These are phyloP conservation scores for Orestias chungarensis DNA, from an alignment of 2,797 vertebrate species.

Conservation along the genomic window DNA sequence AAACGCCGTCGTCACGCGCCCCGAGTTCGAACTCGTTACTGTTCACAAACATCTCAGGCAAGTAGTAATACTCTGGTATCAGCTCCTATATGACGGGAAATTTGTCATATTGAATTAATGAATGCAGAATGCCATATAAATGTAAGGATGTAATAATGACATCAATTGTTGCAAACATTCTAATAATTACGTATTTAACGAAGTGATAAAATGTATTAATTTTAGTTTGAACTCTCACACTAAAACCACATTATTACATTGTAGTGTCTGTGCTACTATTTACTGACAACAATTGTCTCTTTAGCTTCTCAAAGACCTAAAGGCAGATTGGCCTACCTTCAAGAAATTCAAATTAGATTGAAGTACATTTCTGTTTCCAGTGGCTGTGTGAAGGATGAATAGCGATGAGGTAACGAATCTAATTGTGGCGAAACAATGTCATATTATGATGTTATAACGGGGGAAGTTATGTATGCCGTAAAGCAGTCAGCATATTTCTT, in stretches of 20 bases:
- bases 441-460: too few species aligned
- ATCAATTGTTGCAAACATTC: background rate
- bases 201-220: background rate
- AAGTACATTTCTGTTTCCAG: background rate
- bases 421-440: too few species aligned
- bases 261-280: background rate
- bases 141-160: background rate
- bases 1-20: constrained; percentile 86
- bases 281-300: background rate
- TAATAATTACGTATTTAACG: background rate
- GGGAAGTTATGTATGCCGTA: too few species aligned
- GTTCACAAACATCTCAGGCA: constrained; percentile 99
- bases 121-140: background rate
- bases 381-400: background rate
- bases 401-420: too few species aligned
- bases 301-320: background rate
- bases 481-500: too few species aligned
- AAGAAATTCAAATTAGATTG: too few species aligned
- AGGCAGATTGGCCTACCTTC: background rate
- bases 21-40: constrained; percentile 93
- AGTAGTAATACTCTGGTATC: constrained; percentile 98
- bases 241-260: background rate
- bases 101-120: background rate
- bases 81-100: constrained; percentile 79
- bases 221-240: background rate